These are phyloP conservation scores for Larimichthys polyactis DNA, from an alignment of 2,113 vertebrate species.

Conservation along the genomic window DNA sequence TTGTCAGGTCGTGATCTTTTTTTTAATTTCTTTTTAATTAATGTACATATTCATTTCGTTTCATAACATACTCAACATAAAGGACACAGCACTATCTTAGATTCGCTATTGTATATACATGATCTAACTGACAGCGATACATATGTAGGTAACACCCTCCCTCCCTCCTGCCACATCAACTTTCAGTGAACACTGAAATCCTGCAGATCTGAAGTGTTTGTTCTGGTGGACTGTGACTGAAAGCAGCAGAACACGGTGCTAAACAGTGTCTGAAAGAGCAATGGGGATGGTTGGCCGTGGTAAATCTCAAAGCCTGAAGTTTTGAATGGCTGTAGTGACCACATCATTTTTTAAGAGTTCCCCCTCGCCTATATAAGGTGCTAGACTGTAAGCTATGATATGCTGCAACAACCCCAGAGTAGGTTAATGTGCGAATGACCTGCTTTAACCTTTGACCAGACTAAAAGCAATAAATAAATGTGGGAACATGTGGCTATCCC, in stretches of 20 bases:
- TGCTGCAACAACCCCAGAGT: slow-evolving; percentile 31
- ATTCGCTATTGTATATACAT: slow-evolving; percentile 84
- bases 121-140: slow-evolving; percentile 80
- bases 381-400: slow-evolving; percentile 38
- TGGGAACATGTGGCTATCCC: slow-evolving; percentile 11
- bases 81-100: slow-evolving; percentile 83
- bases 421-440: slow-evolving; percentile 21
- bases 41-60: slow-evolving; percentile 80
- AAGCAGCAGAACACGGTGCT: slow-evolving; percentile 52
- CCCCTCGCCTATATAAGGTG: slow-evolving; percentile 33
- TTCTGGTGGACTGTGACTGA: slow-evolving; percentile 48
- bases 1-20: slow-evolving; percentile 67
- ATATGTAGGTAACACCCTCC: slow-evolving; percentile 67
- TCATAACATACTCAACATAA: slow-evolving; percentile 84
- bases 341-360: slow-evolving; percentile 3
- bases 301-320: slow-evolving; percentile 23
- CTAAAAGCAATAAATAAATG: slow-evolving; percentile 35
- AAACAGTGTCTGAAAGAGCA: slow-evolving; percentile 43
- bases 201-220: slow-evolving; percentile 50
- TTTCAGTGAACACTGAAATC: slow-evolving; percentile 60
- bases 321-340: slow-evolving; percentile 16
- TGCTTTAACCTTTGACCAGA: slow-evolving; percentile 32
- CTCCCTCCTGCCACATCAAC: slow-evolving; percentile 46
- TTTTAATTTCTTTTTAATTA: slow-evolving; percentile 65
- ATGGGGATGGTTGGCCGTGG: neutral